Percentiles rank a stretch among this genome's conserved stretches.
phyloP scores from a whole-genome alignment of 1,140 invertebrate genomes.

The Zaprionus ghesquierei region DNA sequence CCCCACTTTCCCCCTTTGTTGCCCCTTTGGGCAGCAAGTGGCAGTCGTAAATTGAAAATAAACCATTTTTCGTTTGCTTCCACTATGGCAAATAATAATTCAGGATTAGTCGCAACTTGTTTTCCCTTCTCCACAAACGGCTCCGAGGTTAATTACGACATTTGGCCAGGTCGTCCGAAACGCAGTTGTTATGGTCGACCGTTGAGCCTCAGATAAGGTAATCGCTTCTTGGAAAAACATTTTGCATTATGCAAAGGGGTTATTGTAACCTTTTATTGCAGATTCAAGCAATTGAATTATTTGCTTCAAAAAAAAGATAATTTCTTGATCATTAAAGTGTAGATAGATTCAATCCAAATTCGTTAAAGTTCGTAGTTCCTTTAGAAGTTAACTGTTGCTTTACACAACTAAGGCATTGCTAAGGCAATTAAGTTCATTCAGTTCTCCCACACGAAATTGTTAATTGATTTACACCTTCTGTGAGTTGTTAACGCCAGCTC shows the following conservation, averaged over 20 bases:
- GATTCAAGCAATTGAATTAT: not conserved
- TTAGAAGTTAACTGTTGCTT: no score
- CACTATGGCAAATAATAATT: constrained; percentile 72
- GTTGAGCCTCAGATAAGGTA: constrained; percentile 60
- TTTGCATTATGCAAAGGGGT: not conserved
- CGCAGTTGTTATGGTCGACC: constrained; percentile 43
- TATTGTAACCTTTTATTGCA: not conserved
- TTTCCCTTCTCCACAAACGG: not conserved
- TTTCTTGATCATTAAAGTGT: no score
- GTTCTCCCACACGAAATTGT: constrained; percentile 20
- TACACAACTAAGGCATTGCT: not conserved
- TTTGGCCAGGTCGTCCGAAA: constrained; percentile 68
- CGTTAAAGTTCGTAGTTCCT: no score
- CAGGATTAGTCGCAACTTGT: constrained; percentile 74
- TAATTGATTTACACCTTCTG: constrained; percentile 58
- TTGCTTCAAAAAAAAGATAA: not conserved
- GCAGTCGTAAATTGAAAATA: constrained; percentile 74
- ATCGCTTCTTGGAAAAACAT: constrained; percentile 49
- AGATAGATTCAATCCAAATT: no score
- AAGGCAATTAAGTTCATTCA: not conserved
- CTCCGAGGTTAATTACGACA: constrained; percentile 74
- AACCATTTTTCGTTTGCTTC: constrained; percentile 60
- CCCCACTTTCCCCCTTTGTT: not conserved
- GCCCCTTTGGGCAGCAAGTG: constrained; percentile 27
- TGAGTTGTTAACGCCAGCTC: constrained; percentile 37